phyloP scores from a whole-genome alignment of 1,140 invertebrate species.

The Brachionus rubens region DNA sequence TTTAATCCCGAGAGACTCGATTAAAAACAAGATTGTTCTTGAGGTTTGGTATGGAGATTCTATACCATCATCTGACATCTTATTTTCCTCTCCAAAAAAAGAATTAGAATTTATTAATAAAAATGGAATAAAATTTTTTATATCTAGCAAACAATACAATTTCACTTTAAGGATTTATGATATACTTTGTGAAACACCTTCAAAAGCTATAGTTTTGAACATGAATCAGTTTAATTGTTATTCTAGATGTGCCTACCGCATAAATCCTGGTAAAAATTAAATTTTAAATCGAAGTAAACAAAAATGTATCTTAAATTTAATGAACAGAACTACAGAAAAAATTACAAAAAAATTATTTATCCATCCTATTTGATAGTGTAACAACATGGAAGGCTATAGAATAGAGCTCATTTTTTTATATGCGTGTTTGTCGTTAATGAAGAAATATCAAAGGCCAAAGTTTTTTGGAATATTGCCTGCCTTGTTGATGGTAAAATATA shows the following conservation, averaged over 20 bases:
- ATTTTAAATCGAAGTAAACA: background rate
- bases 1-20: background rate
- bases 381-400: background rate
- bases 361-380: background rate
- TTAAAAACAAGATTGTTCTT: background rate
- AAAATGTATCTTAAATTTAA: background rate
- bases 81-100: background rate
- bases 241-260: background rate
- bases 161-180: slow-evolving; percentile 9
- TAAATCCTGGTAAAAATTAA: slow-evolving; percentile 4
- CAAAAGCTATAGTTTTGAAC: slow-evolving; percentile 6
- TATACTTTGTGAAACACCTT: background rate
- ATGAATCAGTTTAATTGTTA: slow-evolving; percentile 19
- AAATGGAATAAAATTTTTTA: background rate
- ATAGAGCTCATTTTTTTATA: background rate
- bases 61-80: slow-evolving; percentile 12
- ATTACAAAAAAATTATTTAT: slow-evolving; percentile 19
- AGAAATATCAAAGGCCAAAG: background rate
- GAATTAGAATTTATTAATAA: slow-evolving; percentile 3
- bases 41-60: background rate
- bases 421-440: slow-evolving; percentile 1
- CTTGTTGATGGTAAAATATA: background rate
- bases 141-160: background rate
- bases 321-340: background rate
- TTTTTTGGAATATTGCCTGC: slow-evolving; percentile 27